Evolutionary conservation across 2,888 invertebrate species (phyloP), one percentile per base, ranked within the genome.

Genomic region (Endotricha flammealis): DNA sequence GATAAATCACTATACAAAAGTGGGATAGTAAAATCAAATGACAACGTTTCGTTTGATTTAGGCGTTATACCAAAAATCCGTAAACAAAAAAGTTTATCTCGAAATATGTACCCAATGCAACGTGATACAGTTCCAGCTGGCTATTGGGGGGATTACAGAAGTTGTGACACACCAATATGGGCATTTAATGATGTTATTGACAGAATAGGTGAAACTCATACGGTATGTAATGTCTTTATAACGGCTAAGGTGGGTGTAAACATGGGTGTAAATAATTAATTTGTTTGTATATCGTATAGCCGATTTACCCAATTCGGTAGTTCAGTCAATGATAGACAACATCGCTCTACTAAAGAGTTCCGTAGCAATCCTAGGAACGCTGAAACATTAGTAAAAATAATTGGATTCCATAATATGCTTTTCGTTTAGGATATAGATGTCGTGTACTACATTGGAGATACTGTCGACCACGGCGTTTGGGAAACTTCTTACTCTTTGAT

Each of bases 391-490:
- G n/a, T n/a, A n/a, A n/a, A n/a, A 10, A 25, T n/a, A 28, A 10
- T n/a, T 27, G 30, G 13, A 20, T 5, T 16, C n/a, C 9, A 23
- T 6, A n/a, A 11, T 9, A 2, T 9, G 3, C 9, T 23, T n/a
- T n/a, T n/a, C 43, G 13, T 31, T 32, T 57, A 90, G 85, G 79
- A 91, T 24, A 76, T 91, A 12, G 91, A 91, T 46, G 88, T 89
- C 13, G 83, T 97, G 3, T 92, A 95, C 56, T 93, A 94, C 67
- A 94, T 96, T 11, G 97, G 97, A 1, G 97, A 97, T 62, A 89
- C 95, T 3, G 90, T 96, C 27, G 92, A 95, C 53, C 97, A 97
- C 62, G 91, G 92, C 44, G 89, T 95, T 9, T 98, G 97, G 97
- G 91, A 91, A 49, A 96, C 96, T 2, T 90, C 91, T 0, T 76